These are phyloP conservation scores for Homarus americanus DNA, from an alignment of 1,140 invertebrate genomes.

Conservation along the genomic window DNA sequence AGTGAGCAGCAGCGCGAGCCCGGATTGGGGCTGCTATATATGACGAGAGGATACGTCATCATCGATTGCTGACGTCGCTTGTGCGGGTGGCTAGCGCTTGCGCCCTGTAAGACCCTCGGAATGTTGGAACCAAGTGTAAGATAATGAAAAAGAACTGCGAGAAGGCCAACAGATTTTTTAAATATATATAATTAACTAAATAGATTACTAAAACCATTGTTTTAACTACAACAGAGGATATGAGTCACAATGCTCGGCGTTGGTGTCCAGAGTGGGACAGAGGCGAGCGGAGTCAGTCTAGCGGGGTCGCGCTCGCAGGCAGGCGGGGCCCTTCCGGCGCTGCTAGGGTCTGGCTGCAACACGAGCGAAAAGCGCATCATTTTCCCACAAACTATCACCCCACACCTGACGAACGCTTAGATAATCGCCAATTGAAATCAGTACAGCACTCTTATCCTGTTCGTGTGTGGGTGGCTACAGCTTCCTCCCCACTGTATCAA, in stretches of 20 bases:
- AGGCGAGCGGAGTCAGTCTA: neutral
- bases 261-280: neutral
- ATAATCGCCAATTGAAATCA: conserved; percentile 64
- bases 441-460: conserved; percentile 33
- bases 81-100: conserved; percentile 59
- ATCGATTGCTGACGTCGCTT: conserved; percentile 59
- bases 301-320: neutral
- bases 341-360: neutral
- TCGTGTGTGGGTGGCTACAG: conserved; percentile 38
- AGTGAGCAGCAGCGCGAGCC: neutral
- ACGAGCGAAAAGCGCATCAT: conserved; percentile 20
- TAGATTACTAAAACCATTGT: neutral
- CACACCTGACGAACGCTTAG: conserved; percentile 3
- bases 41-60: conserved; percentile 49
- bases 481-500: neutral
- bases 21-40: conserved; percentile 47
- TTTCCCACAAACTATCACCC: conserved; percentile 35
- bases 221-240: neutral
- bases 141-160: conserved; percentile 41
- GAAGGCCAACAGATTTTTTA: neutral
- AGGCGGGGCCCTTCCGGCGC: neutral
- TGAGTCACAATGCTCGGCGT: conserved; percentile 5
- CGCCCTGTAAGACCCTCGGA: conserved; percentile 45
- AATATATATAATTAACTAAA: neutral
- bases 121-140: conserved; percentile 62